Evolutionary conservation across 2,113 vertebrate genomes (phyloP), one percentile per base, ranked within the genome.

Genomic region (Cairina moschata): DNA sequence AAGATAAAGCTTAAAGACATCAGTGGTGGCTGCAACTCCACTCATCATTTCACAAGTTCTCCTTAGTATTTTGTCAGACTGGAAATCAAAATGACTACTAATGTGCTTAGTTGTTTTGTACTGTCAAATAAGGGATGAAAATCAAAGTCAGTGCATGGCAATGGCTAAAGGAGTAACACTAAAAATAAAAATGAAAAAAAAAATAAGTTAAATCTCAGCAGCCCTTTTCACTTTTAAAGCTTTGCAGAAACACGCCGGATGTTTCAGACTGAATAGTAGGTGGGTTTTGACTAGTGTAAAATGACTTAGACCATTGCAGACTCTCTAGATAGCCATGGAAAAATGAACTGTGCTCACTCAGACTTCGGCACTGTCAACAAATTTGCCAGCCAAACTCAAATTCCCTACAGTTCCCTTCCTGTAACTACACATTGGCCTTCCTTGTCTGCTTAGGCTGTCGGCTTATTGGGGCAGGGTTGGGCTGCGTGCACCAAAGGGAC

Each of bases 381-480:
- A 0, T 78, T 77, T 13, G 4, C 65, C 68, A 83, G 69, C 46
- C 42, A 86, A 73, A 63, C 73, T 92, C 73, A 73, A 72, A 8
- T 36, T 36, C 36, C 36, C 36, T 14, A 8, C 18, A 4, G 9
- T 8, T 80, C 23, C 17, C 73, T 66, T 55, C 23, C 17, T 50
- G 4, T 29, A 29, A 15, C 26, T 66, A 44, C 10, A 18, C 7
- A 28, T 54, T 34, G 28, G 50, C 32, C 55, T 54, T n/a, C 55
- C 46, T 20, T 36, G 13, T 52, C 44, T 50, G n/a, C 28, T 74
- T 1, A 4, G 29, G 14, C 48, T 52, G 60, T 21, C 7, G 42
- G 22, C 32, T 34, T 4, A 0, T 10, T 32, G 36, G 63, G 40
- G 71, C 44, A 86, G 63, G 0, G 1, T 5, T 0, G 2, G n/a